Conservation (phyloP, 1,140 invertebrate genomes). For the Telenomus remus region DNA sequence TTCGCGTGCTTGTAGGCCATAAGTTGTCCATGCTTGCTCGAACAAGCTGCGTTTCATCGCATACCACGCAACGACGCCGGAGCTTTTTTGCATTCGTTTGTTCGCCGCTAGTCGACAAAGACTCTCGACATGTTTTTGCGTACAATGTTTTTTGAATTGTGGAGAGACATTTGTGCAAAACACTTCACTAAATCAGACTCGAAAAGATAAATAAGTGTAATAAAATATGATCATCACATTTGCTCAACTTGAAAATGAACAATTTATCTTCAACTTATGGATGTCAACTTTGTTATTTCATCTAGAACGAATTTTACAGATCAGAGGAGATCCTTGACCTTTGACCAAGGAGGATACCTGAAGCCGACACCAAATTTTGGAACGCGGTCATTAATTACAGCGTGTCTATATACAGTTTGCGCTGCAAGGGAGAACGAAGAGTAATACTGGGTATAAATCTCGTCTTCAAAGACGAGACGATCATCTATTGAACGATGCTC, state of each 20-base stretch:
- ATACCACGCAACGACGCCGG: slow-evolving; percentile 23
- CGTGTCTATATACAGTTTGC: slow-evolving; percentile 31
- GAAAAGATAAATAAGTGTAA: too few species aligned
- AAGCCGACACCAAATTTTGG: slow-evolving; percentile 36
- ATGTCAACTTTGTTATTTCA: too few species aligned
- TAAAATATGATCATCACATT: too few species aligned
- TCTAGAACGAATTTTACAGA: not conserved
- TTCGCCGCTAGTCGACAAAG: slow-evolving; percentile 9
- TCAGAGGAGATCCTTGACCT: slow-evolving; percentile 22
- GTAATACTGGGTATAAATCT: slow-evolving; percentile 51
- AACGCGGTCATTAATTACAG: slow-evolving; percentile 43
- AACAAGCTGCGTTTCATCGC: slow-evolving; percentile 13
- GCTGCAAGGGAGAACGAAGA: slow-evolving; percentile 29
- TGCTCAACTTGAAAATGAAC: too few species aligned
- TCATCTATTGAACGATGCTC: slow-evolving; percentile 38
- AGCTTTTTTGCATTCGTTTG: slow-evolving; percentile 24
- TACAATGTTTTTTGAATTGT: not conserved
- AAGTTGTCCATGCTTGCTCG: slow-evolving; percentile 48
- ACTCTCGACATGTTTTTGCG: not conserved
- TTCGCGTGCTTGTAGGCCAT: slow-evolving; percentile 56
- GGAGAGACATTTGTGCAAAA: not conserved
- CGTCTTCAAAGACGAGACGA: slow-evolving; percentile 20
- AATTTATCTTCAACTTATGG: too few species aligned
- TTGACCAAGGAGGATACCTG: slow-evolving; percentile 6
- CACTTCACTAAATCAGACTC: too few species aligned